Evolutionary conservation across 2,888 invertebrate genomes (phyloP), one percentile per base, ranked within the genome.

Genomic region (Tetheella fluctuosa): DNA sequence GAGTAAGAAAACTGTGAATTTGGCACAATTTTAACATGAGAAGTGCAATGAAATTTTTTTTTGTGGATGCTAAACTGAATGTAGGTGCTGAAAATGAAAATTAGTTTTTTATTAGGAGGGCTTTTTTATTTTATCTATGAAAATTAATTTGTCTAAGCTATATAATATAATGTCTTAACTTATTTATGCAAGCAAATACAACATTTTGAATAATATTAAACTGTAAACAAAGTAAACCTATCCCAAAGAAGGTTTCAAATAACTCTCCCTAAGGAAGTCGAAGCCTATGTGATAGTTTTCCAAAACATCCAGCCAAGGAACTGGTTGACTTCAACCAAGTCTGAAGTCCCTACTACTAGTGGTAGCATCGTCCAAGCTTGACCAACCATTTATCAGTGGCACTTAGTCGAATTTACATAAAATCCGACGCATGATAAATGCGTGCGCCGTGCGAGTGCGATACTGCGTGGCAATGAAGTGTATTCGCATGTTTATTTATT

Each of bases 351-450:
- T 5, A 67, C 60, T 61, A 20, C 34, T 64, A 65, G 59, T 60
- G 59, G 17, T 48, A 48, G 15, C 54, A 54, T 23, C 54, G 57
- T 55, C 62, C 69, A 70, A 73, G 80, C 84, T 86, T 89, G 90
- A 88, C 89, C 89, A 85, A 86, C 76, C 89, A 92, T 92, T 90
- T 85, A 91, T 92, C 91, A 91, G 84, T 20, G 74, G 84, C 88
- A 90, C 91, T 91, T 91, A 90, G 79, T 76, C 71, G 80, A 89
- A 90, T 92, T 91, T 92, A 85, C 91, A 91, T 91, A 89, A 88
- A 89, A 88, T 83, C 82, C 76, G 70, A 76, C 79, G 67, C 71
- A 77, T 91, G 91, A 91, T 92, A 90, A 91, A 92, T 91, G 88
- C 73, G 65, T 71, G 73, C 74, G 73, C 74, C 73, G 81, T 20